Evolutionary conservation across 2,888 invertebrate species (phyloP).

Genomic region (Xestia ashworthii): DNA sequence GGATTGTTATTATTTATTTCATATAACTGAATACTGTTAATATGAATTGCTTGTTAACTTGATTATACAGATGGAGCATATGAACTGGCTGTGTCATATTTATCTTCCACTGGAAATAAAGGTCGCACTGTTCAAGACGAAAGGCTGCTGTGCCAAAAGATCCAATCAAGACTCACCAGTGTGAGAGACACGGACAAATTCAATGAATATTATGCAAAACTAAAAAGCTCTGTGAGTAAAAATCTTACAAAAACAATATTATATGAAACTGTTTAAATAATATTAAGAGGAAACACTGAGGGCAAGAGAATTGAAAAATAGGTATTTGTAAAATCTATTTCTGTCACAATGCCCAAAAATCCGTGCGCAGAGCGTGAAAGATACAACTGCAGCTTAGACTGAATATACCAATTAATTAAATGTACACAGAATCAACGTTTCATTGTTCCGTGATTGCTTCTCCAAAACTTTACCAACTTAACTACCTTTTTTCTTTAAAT

Average conservation of each 20-base stretch:
- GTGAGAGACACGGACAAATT: conserved; percentile 87
- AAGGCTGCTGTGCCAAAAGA: conserved; percentile 84
- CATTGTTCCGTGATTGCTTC: no score
- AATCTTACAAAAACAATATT: background rate
- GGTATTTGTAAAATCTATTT: no score
- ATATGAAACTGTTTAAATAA: background rate
- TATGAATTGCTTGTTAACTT: conserved; percentile 8
- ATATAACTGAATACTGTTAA: background rate
- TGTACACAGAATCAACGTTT: no score
- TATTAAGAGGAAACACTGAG: background rate
- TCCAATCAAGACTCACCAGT: conserved; percentile 76
- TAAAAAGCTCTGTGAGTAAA: conserved; percentile 84
- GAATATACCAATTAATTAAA: no score
- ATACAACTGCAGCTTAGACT: no score
- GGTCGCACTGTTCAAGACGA: conserved; percentile 80
- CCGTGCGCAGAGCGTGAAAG: no score
- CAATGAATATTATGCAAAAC: conserved; percentile 85
- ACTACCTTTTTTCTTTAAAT: no score
- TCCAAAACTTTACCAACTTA: no score
- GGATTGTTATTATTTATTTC: conserved; percentile 9
- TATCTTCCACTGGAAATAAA: conserved; percentile 82
- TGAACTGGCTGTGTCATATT: conserved; percentile 86
- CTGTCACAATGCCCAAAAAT: no score
- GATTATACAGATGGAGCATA: conserved; percentile 82
- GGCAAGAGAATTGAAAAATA: no score